These are phyloP conservation scores for Pristionchus mayeri DNA, from an alignment of 2,888 invertebrate species.

Conservation along the genomic window DNA sequence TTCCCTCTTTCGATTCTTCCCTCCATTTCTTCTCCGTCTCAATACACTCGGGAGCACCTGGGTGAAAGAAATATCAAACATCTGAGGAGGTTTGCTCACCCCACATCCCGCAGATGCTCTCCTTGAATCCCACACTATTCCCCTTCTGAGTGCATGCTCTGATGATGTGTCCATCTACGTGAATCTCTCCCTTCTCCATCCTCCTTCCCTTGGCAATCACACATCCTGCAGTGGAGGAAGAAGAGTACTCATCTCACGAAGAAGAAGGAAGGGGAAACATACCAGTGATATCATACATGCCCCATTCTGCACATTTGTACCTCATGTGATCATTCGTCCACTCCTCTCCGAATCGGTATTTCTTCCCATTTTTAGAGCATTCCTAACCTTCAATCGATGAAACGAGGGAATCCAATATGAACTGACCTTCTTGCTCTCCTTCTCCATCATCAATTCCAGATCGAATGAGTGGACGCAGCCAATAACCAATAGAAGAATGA, in stretches of 20 bases:
- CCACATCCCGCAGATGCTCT: conserved; percentile 27
- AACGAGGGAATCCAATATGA: not conserved
- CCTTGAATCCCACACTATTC: conserved; percentile 2
- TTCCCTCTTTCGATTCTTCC: not conserved
- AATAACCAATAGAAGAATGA: not conserved
- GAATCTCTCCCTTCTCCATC: conserved; percentile 1
- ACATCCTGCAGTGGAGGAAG: too few relatives aligned
- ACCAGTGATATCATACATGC: conserved; percentile 35
- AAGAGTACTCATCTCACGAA: not conserved
- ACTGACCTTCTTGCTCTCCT: conserved; percentile 27
- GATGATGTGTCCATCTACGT: conserved; percentile 18
- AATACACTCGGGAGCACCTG: conserved; percentile 8
- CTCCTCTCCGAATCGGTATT: conserved; percentile 25
- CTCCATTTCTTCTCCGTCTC: not conserved
- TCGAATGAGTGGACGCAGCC: not conserved
- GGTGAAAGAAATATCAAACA: not conserved
- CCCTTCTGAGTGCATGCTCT: conserved; percentile 24
- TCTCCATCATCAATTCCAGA: conserved; percentile 13
- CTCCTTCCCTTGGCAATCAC: too few relatives aligned
- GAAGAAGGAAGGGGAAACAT: not conserved
- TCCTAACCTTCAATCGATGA: not conserved
- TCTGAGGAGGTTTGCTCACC: too few relatives aligned
- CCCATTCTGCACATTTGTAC: conserved; percentile 30
- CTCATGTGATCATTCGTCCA: conserved; percentile 27
- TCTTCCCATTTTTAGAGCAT: conserved; percentile 23